phyloP scores from a whole-genome alignment of 2,888 invertebrate species.

The Protonemura montana region DNA sequence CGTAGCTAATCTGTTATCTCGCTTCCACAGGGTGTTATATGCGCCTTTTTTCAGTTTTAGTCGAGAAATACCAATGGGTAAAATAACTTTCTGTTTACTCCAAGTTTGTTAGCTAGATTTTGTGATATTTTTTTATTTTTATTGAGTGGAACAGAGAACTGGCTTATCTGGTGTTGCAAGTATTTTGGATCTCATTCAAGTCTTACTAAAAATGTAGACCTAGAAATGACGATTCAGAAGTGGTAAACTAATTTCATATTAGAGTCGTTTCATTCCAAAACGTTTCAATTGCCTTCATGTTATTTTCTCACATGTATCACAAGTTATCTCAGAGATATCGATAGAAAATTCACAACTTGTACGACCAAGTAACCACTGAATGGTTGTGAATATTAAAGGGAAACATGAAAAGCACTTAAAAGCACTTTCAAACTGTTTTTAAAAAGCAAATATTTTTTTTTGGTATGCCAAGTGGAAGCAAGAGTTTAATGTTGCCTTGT shows the following conservation, averaged over 20 bases:
- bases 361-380: not conserved
- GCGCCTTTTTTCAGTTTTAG: not conserved
- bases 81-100: too few relatives aligned
- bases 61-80: not conserved
- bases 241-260: not conserved
- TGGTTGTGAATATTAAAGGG: not conserved
- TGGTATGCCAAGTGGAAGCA: constrained; percentile 18
- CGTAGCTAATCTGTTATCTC: constrained; percentile 22
- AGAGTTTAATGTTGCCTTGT: constrained; percentile 36
- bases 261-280: not conserved
- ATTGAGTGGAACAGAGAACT: not conserved
- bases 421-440: not conserved
- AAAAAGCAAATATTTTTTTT: not conserved
- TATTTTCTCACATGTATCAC: not conserved
- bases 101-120: not conserved
- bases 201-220: not conserved
- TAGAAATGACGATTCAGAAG: not conserved
- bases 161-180: not conserved
- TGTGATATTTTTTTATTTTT: not conserved
- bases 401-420: not conserved
- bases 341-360: not conserved
- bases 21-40: not conserved
- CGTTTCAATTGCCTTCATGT: not conserved
- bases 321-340: not conserved
- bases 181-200: not conserved